Base-by-base conservation (phyloP, 2,797 vertebrate species). In the Helarctos malayanus region DNA sequence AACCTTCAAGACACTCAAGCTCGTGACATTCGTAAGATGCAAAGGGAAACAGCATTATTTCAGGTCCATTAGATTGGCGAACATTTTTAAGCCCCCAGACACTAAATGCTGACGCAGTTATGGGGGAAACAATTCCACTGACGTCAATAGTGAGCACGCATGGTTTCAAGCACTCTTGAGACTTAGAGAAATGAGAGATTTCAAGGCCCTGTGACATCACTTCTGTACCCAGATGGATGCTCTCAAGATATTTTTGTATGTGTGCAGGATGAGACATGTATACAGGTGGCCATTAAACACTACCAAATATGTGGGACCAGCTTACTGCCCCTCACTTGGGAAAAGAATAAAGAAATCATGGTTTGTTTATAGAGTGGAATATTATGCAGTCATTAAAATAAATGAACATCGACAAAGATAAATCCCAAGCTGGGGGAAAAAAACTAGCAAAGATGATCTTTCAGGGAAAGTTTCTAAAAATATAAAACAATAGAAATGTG, bases 391-490 rank as follows among this genome's bases (percentile, higher is more conserved):
- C 78, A 49, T 79, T 92, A 54, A 79, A 73, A 69, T 45, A 68
- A 88, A 41, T 35, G 61, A 75, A 41, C 25, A 35, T n/a, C 49
- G 35, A 35, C 38, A 57, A 54, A 71, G 71, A 71, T 63, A 47
- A 65, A 56, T 47, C 38, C 23, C 41, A 71, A 47, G 13, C 25
- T 54, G 75, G 18, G 9, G 11, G 61, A 63, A 63, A 84, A 82
- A 54, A 54, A 19, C 14, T 14, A 73, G 61, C 45, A 54, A 89
- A 81, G 49, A 61, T 63, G 21, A 41, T 82, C 35, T 97, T 92
- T 45, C 29, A 76, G 71, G 47, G 75, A 35, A 82, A 93, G 19
- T 87, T 92, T 96, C 57, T 47, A 65, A 85, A 90, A 63, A 45
- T 56, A 35, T 54, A 52, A 68, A 88, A 82, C 69, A 73, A 47